phyloP scores from a whole-genome alignment of 2,888 invertebrate species.

The Stenoptilia bipunctidactyla region DNA sequence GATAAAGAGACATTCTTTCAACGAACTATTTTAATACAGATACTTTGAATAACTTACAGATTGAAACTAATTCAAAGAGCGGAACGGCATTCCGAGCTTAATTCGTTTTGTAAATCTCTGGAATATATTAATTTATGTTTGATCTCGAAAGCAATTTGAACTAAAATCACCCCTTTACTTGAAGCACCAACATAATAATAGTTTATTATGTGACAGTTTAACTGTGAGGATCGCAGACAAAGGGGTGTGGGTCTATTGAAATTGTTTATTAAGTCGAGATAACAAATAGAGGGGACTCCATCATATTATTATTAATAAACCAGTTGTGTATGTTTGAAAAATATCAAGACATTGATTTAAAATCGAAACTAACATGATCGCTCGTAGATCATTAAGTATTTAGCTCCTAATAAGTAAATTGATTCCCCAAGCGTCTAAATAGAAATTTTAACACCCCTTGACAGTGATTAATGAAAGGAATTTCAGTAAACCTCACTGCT shows the following conservation, averaged over 20 bases:
- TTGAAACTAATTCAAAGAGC: too few species aligned
- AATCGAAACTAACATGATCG: neutral
- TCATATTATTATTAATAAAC: too few species aligned
- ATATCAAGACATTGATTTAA: neutral
- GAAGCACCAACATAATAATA: slow-evolving; percentile 33
- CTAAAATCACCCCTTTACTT: slow-evolving; percentile 32
- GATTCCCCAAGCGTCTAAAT: slow-evolving; percentile 53
- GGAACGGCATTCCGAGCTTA: neutral
- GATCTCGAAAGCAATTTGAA: slow-evolving; percentile 25
- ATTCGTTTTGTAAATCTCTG: slow-evolving; percentile 3
- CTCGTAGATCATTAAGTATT: too few species aligned
- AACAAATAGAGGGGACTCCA: slow-evolving; percentile 21
- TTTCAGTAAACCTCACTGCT: slow-evolving; percentile 45
- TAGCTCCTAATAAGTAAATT: slow-evolving; percentile 48
- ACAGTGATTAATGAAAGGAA: slow-evolving; percentile 67
- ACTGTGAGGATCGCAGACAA: slow-evolving; percentile 28
- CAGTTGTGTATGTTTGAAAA: too few species aligned
- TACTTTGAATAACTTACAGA: slow-evolving; percentile 5
- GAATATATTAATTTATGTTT: slow-evolving; percentile 18
- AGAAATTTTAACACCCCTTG: slow-evolving; percentile 60
- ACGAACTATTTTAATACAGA: too few species aligned
- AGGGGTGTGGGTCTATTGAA: slow-evolving; percentile 24
- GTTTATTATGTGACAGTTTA: slow-evolving; percentile 35
- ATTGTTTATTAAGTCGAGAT: slow-evolving; percentile 20
- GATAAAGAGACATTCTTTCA: too few species aligned